These are phyloP conservation scores for Trididemnum clinides DNA, from an alignment of 23 tunicate genomes.

Conservation along the genomic window DNA sequence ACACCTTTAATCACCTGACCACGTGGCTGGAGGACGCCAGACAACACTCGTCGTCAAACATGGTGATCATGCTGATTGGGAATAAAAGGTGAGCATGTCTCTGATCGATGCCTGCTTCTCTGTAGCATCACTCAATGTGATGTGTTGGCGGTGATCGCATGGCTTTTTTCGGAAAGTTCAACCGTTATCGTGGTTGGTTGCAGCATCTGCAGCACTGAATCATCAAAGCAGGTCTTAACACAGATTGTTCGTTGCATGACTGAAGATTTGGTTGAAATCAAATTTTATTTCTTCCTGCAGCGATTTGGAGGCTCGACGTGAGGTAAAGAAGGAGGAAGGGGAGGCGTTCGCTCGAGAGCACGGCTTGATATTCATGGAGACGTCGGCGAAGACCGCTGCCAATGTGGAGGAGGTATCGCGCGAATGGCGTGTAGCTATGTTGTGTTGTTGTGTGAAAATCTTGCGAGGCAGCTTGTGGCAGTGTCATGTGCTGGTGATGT, in stretches of 20 bases:
- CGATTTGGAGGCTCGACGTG: constrained; percentile 91
- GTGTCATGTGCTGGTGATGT: too few species aligned
- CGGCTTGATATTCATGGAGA: constrained; percentile 99
- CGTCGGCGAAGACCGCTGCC: constrained; percentile 98
- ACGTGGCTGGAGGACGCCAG: constrained; percentile 99
- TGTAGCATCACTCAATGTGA: background rate
- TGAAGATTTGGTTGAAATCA: too few species aligned
- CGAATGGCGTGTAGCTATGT: too few species aligned
- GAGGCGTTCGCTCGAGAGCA: constrained; percentile 99
- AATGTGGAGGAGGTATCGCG: constrained; percentile 99
- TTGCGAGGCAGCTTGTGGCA: too few species aligned
- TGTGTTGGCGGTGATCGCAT: too few species aligned
- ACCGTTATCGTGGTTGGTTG: too few species aligned
- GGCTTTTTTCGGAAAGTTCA: too few species aligned
- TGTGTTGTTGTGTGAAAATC: too few species aligned
- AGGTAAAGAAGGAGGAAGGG: constrained; percentile 98
- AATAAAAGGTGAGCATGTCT: constrained; percentile 65
- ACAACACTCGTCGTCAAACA: constrained; percentile 96
- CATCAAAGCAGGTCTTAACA: too few species aligned
- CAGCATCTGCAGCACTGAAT: too few species aligned
- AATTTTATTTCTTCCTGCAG: too few species aligned
- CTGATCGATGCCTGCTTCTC: background rate
- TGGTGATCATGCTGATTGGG: constrained; percentile 99
- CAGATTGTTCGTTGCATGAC: too few species aligned
- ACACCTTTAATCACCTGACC: constrained; percentile 96